A percentile compares a stretch with the other conserved stretches of the same genome.
Conservation (phyloP, 2,113 vertebrate species). For the Hypanus sabinus region DNA sequence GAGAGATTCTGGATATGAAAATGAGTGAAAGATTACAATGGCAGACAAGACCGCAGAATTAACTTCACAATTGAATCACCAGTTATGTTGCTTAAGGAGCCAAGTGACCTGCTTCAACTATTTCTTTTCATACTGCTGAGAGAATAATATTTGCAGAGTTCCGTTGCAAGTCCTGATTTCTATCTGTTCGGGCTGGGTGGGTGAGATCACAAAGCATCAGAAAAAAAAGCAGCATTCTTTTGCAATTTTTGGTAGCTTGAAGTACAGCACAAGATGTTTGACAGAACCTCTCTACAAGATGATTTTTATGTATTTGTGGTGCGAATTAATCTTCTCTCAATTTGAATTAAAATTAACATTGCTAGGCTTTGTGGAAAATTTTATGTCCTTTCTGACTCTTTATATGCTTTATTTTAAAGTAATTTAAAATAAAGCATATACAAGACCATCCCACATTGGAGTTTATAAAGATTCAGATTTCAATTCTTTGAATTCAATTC, state of each 20-base stretch:
- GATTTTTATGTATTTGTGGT: neutral
- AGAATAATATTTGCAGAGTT: too few species aligned
- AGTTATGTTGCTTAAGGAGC: too few species aligned
- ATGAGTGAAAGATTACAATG: too few species aligned
- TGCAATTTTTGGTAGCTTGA: neutral
- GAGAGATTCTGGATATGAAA: too few species aligned
- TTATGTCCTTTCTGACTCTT: neutral
- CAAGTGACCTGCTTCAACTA: too few species aligned
- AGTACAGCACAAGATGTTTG: neutral
- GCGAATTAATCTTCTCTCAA: too few species aligned
- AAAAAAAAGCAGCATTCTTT: neutral
- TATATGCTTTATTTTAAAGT: neutral
- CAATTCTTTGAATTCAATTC: neutral
- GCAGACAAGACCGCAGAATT: too few species aligned
- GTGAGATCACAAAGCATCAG: neutral
- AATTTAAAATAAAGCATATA: neutral
- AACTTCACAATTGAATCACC: too few species aligned
- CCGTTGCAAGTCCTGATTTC: neutral
- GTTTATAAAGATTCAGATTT: neutral
- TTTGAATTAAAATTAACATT: neutral
- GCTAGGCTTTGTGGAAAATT: neutral
- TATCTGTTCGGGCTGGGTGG: neutral
- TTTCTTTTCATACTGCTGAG: too few species aligned
- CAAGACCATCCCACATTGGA: neutral
- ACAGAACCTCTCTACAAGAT: neutral